Base-by-base conservation (phyloP, 1,140 invertebrate species). In the Drosophila elegans region DNA sequence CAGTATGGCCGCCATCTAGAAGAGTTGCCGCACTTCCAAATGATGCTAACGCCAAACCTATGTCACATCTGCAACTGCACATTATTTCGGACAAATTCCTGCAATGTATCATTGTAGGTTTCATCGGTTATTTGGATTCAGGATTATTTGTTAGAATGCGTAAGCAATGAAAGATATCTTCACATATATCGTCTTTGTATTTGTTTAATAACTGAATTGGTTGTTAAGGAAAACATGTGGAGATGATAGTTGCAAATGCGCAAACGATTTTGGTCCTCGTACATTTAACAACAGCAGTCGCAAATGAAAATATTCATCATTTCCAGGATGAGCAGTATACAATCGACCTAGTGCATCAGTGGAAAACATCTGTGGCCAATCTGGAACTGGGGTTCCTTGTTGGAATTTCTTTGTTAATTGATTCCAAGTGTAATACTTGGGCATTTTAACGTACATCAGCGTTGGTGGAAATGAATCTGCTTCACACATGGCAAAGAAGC, bases 81-180 rank as follows among this genome's bases (percentile, higher is more conserved):
- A 42, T 42, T 42, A 42, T 41, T 41, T 41, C 39, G 39, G n/a
- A 41, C 39, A 5, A 41, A n/a, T 41, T 41, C 12, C 39, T 41
- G 39, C 39, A 41, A 41, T 41, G 39, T 4, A n/a, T 29, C 2
- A 29, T 29, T 29, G 27, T 36, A 39, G 38, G n/a, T 39, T 39
- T 39, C 12, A 39, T 39, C 38, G 38, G 38, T 39, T 39, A 39
- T n/a, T 39, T 39, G 39, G 39, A n/a, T 41, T 41, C 4, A n/a
- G 39, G 12, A 41, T 41, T 41, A 41, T 41, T 41, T 12, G 38
- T 39, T 39, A n/a, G 12, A 39, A 39, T 39, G 10, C 11, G 51
- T 78, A 85, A 79, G 90, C 46, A 69, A 77, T 77, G 53, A 11
- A 84, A 56, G 51, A 92, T 86, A 56, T 93, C 90, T 79, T 92